Conservation (phyloP, 2,888 invertebrate genomes). For the Phyto melanocephala region DNA sequence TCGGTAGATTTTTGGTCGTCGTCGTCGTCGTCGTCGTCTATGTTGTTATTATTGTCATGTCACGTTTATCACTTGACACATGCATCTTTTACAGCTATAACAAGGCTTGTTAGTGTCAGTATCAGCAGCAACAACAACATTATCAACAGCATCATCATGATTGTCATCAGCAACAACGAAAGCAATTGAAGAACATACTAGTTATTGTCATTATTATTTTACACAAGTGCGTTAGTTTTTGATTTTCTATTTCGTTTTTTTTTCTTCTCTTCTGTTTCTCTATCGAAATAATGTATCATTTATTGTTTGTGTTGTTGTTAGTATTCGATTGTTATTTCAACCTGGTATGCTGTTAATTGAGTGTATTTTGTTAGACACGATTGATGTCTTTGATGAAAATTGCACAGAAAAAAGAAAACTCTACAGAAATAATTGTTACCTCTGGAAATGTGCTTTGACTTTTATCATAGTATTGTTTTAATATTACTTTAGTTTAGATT, state of each 20-base stretch:
- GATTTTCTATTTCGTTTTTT: background rate
- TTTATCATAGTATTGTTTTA: background rate
- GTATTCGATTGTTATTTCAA: background rate
- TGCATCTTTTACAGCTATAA: conserved; percentile 63
- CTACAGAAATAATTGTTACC: conserved; percentile 47
- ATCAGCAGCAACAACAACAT: conserved; percentile 17
- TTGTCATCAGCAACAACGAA: background rate
- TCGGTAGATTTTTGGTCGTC: conserved; percentile 26
- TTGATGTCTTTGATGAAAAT: conserved; percentile 54
- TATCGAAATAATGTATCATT: conserved; percentile 4
- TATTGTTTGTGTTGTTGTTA: background rate
- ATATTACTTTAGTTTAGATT: no score
- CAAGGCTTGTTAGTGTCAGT: conserved; percentile 65
- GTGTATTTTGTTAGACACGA: conserved; percentile 44
- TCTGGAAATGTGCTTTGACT: background rate
- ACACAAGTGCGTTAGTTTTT: conserved; percentile 26
- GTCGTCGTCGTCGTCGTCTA: background rate
- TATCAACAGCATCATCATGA: background rate
- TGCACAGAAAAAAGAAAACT: background rate
- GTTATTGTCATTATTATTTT: conserved; percentile 20
- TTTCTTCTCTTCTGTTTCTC: no score
- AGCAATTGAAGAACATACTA: conserved; percentile 4
- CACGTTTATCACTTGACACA: conserved; percentile 65
- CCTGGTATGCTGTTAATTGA: conserved; percentile 53
- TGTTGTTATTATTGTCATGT: conserved; percentile 57